phyloP scores from a whole-genome alignment of 1,140 invertebrate genomes.

The Apis dorsata region DNA sequence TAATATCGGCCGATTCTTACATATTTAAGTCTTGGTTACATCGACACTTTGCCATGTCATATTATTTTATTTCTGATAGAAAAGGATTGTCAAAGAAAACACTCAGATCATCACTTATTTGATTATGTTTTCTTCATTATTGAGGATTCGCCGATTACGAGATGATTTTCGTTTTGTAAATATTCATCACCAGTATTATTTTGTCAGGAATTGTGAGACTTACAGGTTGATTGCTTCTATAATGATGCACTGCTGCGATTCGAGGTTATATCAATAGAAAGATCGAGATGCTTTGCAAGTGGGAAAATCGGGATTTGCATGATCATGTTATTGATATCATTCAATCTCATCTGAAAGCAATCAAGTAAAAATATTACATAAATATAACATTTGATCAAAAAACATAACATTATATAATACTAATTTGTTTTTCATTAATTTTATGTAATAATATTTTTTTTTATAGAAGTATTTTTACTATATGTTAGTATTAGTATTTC shows the following conservation, averaged over 20 bases:
- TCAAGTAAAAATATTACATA: conserved; percentile 56
- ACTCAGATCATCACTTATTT: conserved; percentile 74
- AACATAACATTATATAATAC: no score
- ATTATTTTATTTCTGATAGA: conserved; percentile 72
- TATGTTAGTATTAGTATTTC: no score
- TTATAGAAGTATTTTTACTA: no score
- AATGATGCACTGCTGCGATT: conserved; percentile 64
- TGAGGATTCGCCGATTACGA: conserved; percentile 53
- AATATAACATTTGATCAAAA: no score
- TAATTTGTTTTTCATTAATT: no score
- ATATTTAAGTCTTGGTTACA: conserved; percentile 73
- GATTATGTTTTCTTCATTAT: conserved; percentile 66
- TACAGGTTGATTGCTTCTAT: conserved; percentile 63
- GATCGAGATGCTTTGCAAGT: conserved; percentile 53
- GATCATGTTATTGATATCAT: conserved; percentile 54
- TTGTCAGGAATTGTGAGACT: conserved; percentile 69
- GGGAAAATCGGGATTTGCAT: background rate
- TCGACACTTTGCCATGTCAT: conserved; percentile 74
- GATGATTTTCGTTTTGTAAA: conserved; percentile 59
- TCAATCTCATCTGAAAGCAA: conserved; percentile 67
- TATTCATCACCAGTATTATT: conserved; percentile 56
- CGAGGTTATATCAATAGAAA: conserved; percentile 63
- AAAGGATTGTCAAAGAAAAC: conserved; percentile 67
- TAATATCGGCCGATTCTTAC: conserved; percentile 69
- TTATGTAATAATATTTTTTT: no score